phyloP scores from a whole-genome alignment of 2,113 vertebrate species.

The Rhipidura dahli region DNA sequence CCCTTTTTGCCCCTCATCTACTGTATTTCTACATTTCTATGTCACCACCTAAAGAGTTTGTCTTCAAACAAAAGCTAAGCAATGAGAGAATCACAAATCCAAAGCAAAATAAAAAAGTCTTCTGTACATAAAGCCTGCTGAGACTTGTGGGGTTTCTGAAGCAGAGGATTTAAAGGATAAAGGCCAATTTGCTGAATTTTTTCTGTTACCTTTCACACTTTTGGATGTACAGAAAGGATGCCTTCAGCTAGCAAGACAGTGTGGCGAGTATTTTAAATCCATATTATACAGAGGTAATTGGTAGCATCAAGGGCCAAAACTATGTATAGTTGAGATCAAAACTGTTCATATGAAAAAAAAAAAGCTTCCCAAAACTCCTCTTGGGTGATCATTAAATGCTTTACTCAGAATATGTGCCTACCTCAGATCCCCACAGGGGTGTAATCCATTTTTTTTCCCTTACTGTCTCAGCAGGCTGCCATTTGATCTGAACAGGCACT shows the following conservation, averaged over 20 bases:
- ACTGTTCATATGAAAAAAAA: background rate
- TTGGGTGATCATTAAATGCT: background rate
- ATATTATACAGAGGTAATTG: background rate
- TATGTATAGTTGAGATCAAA: background rate
- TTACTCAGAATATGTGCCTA: background rate
- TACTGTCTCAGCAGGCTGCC: background rate
- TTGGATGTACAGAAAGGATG: background rate
- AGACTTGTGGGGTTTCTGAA: background rate
- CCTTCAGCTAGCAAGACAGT: background rate
- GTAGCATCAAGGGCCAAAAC: background rate
- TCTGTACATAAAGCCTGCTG: background rate
- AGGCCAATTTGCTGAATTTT: background rate
- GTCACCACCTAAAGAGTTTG: background rate
- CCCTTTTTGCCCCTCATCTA: background rate
- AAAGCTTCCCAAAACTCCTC: background rate
- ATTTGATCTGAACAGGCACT: background rate
- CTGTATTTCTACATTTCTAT: background rate
- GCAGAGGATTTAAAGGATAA: background rate
- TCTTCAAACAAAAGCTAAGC: background rate
- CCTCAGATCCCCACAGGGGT: background rate
- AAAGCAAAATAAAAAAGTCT: background rate
- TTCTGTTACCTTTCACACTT: background rate
- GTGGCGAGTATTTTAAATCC: background rate
- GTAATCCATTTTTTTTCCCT: background rate
- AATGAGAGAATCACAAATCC: background rate